Percentiles rank a stretch among this genome's conserved stretches.
These are phyloP conservation scores for Spinus olivaceus DNA, from an alignment of 2,797 vertebrate genomes.

Conservation along the genomic window DNA sequence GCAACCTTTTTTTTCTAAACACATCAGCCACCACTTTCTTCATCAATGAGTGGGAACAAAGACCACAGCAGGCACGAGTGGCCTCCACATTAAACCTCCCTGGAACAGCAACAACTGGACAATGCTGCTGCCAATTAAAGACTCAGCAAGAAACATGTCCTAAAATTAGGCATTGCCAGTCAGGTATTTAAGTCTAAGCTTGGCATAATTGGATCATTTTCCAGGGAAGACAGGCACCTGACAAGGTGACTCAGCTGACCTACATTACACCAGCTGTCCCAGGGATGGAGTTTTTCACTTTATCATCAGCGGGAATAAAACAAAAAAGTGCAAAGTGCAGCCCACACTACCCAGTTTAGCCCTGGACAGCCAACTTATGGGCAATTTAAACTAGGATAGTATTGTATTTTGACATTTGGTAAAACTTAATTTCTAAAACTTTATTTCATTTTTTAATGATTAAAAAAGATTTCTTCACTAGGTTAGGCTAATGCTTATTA, in stretches of 20 bases:
- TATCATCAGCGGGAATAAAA: neutral
- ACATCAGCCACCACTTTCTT: neutral
- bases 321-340: neutral
- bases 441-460: neutral
- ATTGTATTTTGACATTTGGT: neutral
- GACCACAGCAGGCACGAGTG: neutral
- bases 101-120: neutral
- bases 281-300: neutral
- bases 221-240: neutral
- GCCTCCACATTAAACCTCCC: neutral
- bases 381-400: neutral
- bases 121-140: neutral
- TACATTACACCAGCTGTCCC: neutral
- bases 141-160: neutral
- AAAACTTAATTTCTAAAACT: neutral
- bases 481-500: neutral
- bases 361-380: neutral
- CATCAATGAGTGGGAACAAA: neutral
- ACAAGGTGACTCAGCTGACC: slow-evolving; percentile 41
- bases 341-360: neutral
- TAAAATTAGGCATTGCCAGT: neutral
- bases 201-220: slow-evolving; percentile 26
- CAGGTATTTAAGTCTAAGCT: slow-evolving; percentile 12
- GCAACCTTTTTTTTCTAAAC: neutral
- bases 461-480: neutral